Evolutionary conservation across 2,797 vertebrate genomes (phyloP), one percentile per base, ranked within the genome.

Genomic region (Acropternis orthonyx): DNA sequence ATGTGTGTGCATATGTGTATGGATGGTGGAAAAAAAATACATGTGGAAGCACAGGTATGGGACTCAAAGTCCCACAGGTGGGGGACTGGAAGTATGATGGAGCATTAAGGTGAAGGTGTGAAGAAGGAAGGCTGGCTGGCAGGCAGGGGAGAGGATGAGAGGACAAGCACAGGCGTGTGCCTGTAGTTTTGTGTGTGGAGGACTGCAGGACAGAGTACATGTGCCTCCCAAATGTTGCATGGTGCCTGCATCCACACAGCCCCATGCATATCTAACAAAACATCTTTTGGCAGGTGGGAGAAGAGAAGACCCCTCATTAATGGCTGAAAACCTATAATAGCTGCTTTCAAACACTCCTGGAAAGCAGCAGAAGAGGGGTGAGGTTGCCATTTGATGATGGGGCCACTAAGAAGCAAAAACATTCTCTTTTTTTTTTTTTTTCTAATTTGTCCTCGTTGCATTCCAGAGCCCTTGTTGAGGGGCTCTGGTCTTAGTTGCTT

Each of bases 1-100:
- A 0, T 3, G 4, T 2, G 8, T 2, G 8, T 30, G 18, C 19
- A 39, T 2, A 3, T 26, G 34, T 43, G 27, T 44, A 72, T 0
- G 2, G 4, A 11, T 12, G 30, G 37, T 36, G 37, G 28, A 16
- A 65, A 58, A 65, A 58, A 74, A 81, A 7, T 8, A 36, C 7
- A 44, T 1, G 0, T n/a, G 46, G 73, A 68, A 61, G 36, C 6
- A 6, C 1, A 4, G n/a, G 7, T 16, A 44, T 37, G 73, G 54
- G 65, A 59, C 30, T 43, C 48, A 32, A 82, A 55, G 32, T 12
- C 52, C 52, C 6, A 6, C 0, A 4, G 27, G 7, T 16, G 44
- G n/a, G 73, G 54, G 61, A 59, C 30, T 39, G 51, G 34, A 82
- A 54, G 32, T 12, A 7, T 5, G 26, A 44, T 0, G 0, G 44